Evolutionary conservation across 2,113 vertebrate species (phyloP).

Genomic region (Vidua macroura): DNA sequence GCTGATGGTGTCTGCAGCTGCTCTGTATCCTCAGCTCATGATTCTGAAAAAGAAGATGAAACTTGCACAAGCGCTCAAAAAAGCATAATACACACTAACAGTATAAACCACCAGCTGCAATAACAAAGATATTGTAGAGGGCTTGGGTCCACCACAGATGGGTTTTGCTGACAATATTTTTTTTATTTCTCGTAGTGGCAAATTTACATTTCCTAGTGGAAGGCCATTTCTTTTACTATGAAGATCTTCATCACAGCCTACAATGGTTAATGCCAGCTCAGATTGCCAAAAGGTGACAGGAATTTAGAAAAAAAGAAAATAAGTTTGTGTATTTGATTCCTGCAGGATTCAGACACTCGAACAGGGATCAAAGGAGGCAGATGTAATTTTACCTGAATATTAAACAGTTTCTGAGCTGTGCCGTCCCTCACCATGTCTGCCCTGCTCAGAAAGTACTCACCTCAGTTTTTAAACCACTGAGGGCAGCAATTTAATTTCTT

Average conservation of each 20-base stretch:
- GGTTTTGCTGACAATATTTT: not conserved
- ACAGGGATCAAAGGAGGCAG: not conserved
- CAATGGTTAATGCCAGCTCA: not conserved
- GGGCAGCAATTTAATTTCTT: constrained; percentile 16
- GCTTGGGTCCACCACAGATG: not conserved
- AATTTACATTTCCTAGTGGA: not conserved
- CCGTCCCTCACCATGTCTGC: not conserved
- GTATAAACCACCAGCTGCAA: not conserved
- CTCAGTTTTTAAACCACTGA: not conserved
- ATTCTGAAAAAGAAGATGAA: not conserved
- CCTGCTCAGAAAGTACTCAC: not conserved
- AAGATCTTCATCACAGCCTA: not conserved
- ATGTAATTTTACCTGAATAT: not conserved
- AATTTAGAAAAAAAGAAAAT: not conserved
- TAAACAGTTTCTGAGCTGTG: not conserved
- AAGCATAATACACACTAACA: not conserved
- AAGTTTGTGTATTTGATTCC: not conserved
- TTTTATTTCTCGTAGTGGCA: not conserved
- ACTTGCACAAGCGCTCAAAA: not conserved
- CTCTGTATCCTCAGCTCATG: not conserved
- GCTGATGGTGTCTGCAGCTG: not conserved
- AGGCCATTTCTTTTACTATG: not conserved
- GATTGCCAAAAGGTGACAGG: not conserved
- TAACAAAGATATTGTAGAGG: not conserved
- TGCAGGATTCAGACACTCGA: not conserved